Base-by-base conservation (phyloP, 2,797 vertebrate genomes). In the Semotilus atromaculatus region DNA sequence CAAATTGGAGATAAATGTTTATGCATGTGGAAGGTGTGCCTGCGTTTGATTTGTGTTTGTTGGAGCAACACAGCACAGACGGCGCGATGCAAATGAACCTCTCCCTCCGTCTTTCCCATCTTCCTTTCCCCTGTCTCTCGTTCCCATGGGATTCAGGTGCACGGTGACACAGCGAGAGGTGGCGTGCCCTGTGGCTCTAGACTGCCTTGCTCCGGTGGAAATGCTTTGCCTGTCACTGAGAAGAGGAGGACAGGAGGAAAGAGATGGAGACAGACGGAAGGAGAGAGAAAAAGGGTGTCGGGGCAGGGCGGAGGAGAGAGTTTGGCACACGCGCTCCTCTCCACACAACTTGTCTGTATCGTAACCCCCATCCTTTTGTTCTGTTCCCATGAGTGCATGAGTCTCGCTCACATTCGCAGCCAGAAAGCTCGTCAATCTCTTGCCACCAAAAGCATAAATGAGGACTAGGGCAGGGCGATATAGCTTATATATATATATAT, bases 341-440 rank as follows among this genome's bases (percentile, higher is more conserved):
- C 91, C 93, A 92, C 85, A 88, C 89, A 89, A 90, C 93, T 91
- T 87, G 88, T 94, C 92, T 93, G 90, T 88, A 93, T 88, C 48
- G 91, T 94, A 93, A 94, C 93, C 92, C 90, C 83, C 13, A 86
- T 90, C 91, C 48, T 92, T 95, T 94, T 95, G 92, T 93, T 93
- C 90, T 94, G 92, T 90, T 93, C 93, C 93, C 93, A 23, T 84
- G 93, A 94, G 93, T 93, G 91, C 79, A 79, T 18, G 45, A 48
- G 43, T 36, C 64, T 62, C 86, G 86, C 62, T 60, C 91, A 92
- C 89, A 93, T 91, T 92, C 87, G 83, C 91, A 92, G 92, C 91
- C 93, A 94, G 93, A 91, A 94, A 94, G 92, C 94, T 94, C 91
- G 91, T 95, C 94, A 93, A 92, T 95, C 93, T 95, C 62, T 92